Evolutionary conservation across 2,797 vertebrate species (phyloP), one percentile per base, ranked within the genome.

Genomic region (Setipinna tenuifilis): DNA sequence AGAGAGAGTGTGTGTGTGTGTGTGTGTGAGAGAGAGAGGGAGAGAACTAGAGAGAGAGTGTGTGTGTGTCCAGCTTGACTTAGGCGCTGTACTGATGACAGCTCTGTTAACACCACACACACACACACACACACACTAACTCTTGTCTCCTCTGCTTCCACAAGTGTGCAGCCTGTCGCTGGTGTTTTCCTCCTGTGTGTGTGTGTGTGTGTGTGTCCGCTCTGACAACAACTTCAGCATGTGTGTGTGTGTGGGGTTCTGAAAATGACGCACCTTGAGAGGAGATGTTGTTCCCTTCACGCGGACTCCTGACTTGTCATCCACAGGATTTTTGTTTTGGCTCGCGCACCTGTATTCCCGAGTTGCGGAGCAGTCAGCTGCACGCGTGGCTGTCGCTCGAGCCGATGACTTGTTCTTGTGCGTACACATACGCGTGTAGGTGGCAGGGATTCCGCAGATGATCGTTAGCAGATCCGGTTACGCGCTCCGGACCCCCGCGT

Each of bases 261-360:
- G 68, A 75, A 75, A 35, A 6, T 31, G 2, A 75, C 28, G 17
- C 25, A 71, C 90, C 88, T 88, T 88, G 82, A 25, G 3, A 61
- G 86, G 58, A 83, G 82, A 83, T 6, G 92, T 89, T 89, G 89
- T 90, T 93, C 93, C 93, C 90, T 85, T 86, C 68, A 23, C 35
- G 83, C 84, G n/a, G 85, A 68, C 65, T 58, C 54, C 84, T 85
- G 61, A 59, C 81, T 81, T 81, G 48, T 87, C 90, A 86, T 90
- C 84, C 85, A 92, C 87, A 83, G 85, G 68, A 86, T 86, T 92
- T 92, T n/a, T n/a, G n/a, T 89, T 62, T 41, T 3, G 81, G 81
- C 50, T 85, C 88, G 89, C 25, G 65, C 94, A 92, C 92, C 92
- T 92, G n/a, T n/a, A n/a, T n/a, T n/a, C n/a, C n/a, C n/a, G n/a